Evolutionary conservation across 1,140 invertebrate species (phyloP).

Genomic region (Drosophila jambulina): DNA sequence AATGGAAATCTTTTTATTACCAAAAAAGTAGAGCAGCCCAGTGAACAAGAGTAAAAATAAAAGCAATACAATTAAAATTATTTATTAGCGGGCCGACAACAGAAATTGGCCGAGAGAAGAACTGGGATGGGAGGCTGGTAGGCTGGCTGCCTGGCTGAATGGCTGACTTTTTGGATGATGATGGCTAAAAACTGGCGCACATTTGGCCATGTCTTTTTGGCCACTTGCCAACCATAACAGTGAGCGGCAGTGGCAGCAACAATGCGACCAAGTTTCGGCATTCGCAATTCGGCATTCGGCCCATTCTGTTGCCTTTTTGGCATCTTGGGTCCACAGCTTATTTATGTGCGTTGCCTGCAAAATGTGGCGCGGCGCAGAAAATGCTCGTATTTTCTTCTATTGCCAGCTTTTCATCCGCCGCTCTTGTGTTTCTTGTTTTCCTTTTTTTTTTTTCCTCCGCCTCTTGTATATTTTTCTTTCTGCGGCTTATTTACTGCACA

Average conservation of each 20-base stretch:
- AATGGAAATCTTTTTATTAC: conserved; percentile 60
- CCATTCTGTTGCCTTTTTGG: conserved; percentile 68
- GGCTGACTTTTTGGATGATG: conserved; percentile 47
- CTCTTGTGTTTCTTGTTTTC: conserved; percentile 17
- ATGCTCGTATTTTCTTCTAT: conserved; percentile 45
- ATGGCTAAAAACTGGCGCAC: conserved; percentile 60
- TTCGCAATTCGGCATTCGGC: conserved; percentile 24
- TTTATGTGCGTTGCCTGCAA: conserved; percentile 80
- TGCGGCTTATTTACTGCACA: conserved; percentile 54
- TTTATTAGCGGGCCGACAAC: conserved; percentile 69
- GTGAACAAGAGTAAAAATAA: conserved; percentile 22
- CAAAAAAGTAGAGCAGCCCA: conserved; percentile 60
- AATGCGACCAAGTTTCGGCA: conserved; percentile 49
- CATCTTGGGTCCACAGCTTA: conserved; percentile 74
- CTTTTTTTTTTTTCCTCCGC: conserved; percentile 23
- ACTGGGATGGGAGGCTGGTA: conserved; percentile 10
- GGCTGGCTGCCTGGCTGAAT: conserved; percentile 4
- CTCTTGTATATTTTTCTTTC: conserved; percentile 22
- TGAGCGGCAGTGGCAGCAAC: conserved; percentile 47
- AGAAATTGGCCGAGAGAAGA: conserved; percentile 58
- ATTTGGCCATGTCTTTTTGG: conserved; percentile 82
- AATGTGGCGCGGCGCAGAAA: conserved; percentile 70
- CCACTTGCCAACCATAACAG: conserved; percentile 70
- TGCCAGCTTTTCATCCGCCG: conserved; percentile 34
- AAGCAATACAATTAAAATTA: conserved; percentile 81